These are phyloP conservation scores for Galerucella calmariensis DNA, from an alignment of 2,888 invertebrate species.

Conservation along the genomic window DNA sequence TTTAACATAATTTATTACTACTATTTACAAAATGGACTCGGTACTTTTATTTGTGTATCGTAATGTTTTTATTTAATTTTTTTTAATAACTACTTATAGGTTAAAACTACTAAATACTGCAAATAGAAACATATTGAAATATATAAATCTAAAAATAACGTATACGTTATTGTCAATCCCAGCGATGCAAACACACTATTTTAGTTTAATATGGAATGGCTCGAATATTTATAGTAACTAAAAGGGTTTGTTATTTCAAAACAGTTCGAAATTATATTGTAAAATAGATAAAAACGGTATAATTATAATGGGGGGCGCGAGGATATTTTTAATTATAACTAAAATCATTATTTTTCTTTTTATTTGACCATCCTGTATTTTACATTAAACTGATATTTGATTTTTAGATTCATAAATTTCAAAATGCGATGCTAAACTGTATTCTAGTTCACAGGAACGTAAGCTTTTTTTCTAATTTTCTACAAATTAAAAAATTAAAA, in stretches of 20 bases:
- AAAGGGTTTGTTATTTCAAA: no score
- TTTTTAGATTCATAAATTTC: slow-evolving; percentile 10
- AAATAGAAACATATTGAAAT: slow-evolving; percentile 9
- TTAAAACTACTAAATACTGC: slow-evolving; percentile 17
- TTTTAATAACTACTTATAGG: slow-evolving; percentile 18
- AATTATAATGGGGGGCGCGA: no score
- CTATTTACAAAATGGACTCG: slow-evolving; percentile 49
- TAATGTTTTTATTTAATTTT: slow-evolving; percentile 17
- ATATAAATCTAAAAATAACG: not conserved
- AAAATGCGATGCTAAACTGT: not conserved
- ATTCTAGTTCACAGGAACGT: not conserved
- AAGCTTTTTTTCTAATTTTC: slow-evolving; percentile 6
- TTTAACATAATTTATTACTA: slow-evolving; percentile 40
- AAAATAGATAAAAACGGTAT: no score
- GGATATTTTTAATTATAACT: no score
- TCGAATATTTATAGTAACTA: no score
- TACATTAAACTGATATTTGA: no score
- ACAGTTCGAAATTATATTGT: no score
- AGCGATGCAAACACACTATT: no score
- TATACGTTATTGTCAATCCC: no score
- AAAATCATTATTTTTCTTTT: no score
- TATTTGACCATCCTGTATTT: no score
- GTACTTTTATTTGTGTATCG: slow-evolving; percentile 40
- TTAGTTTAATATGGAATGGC: no score
- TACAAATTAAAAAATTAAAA: slow-evolving; percentile 12